Conservation (phyloP, 2,888 invertebrate genomes). For the Agrilus biguttatus region DNA sequence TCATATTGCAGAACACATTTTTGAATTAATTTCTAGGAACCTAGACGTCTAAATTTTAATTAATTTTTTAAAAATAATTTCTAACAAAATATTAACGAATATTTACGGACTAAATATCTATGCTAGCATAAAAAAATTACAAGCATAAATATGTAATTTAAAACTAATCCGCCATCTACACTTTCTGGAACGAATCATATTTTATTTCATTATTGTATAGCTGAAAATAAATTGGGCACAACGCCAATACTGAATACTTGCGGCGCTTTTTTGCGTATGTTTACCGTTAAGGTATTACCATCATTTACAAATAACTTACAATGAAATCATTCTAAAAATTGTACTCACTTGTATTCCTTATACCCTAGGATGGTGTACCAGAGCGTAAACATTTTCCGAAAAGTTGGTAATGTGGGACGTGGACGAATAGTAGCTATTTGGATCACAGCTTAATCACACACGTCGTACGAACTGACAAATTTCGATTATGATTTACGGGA, state of each 20-base stretch:
- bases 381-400: constrained; percentile 26
- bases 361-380: constrained; percentile 30
- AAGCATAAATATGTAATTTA: neutral
- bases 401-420: constrained; percentile 3
- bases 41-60: too few relatives aligned
- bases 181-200: too few relatives aligned
- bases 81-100: too few relatives aligned
- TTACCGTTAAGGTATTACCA: constrained; percentile 2
- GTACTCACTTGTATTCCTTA: constrained; percentile 30
- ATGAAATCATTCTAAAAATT: constrained; percentile 4
- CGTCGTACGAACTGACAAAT: constrained; percentile 19
- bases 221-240: constrained; percentile 11
- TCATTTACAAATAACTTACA: constrained; percentile 7
- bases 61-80: too few relatives aligned
- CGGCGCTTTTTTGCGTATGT: constrained; percentile 4
- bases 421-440: constrained; percentile 12
- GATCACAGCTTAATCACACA: constrained; percentile 14
- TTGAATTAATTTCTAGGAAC: too few relatives aligned
- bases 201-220: neutral
- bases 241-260: constrained; percentile 10
- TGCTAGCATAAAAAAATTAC: too few relatives aligned
- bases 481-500: constrained; percentile 11
- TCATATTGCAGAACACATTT: too few relatives aligned
- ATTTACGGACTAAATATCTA: too few relatives aligned
- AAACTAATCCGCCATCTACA: constrained; percentile 10